Evolutionary conservation across 2,888 invertebrate genomes (phyloP), one percentile per base, ranked within the genome.

Genomic region (Panopea generosa): DNA sequence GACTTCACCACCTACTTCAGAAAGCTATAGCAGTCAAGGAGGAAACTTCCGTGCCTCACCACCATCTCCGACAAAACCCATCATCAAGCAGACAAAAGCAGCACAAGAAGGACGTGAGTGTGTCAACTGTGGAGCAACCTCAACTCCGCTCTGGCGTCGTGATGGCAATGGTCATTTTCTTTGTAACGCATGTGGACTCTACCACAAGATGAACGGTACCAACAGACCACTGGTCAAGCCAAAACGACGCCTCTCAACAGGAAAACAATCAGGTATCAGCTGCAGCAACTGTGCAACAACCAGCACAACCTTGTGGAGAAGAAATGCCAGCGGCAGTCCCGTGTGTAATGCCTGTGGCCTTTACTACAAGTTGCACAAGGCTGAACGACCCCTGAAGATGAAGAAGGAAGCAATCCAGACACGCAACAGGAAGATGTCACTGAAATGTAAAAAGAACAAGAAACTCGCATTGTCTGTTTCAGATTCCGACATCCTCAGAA

Each of bases 181-280:
- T 91, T 99, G 99, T 95, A 99, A 99, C 94, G 98, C 98, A 73
- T 99, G 98, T 94, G 98, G 99, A 78, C 95, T 98, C 70, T 99
- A 99, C 94, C 98, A 98, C 94, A 98, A 98, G 94, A 98, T 98
- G 97, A 99, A 99, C 94, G 98, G 98, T 91, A 97, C 97, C 95
- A 98, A 97, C 94, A 29, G 82, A 50, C 82, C 82, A 2, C 72
- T 82, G 4, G 68, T 72, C 3, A 82, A 82, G 59, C 82, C 82
- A 24, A 82, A 82, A 72, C 72, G 75, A n/a, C 55, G 72, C 11
- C 63, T 75, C 0, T 74, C 73, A 7, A 38, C 68, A 20, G 74
- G 73, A 4, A 77, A 77, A 53, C 70, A 65, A 27, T 27, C 52
- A 16, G 81, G 81, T 7, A 56, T 72, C 24, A 68, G 55, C n/a